Conservation (phyloP, 2,888 invertebrate species). For the Lithosia quadra region DNA sequence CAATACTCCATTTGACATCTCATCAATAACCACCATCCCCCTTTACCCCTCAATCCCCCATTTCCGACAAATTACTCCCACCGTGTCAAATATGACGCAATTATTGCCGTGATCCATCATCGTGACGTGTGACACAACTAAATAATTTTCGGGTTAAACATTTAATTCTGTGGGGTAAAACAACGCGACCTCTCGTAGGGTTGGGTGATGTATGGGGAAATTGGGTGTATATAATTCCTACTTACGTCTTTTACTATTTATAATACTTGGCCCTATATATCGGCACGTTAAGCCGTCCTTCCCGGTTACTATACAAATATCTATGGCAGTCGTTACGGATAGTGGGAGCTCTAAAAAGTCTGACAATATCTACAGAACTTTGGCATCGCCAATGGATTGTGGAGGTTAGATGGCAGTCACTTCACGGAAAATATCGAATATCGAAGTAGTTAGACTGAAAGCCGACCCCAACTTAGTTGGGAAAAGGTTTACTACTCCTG, state of each 20-base stretch:
- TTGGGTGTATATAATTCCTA: background rate
- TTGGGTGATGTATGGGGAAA: slow-evolving; percentile 39
- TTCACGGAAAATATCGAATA: too few relatives aligned
- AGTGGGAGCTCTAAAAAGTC: too few relatives aligned
- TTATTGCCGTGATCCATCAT: slow-evolving; percentile 84
- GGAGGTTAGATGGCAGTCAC: too few relatives aligned
- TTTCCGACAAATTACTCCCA: slow-evolving; percentile 72
- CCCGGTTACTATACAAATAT: too few relatives aligned
- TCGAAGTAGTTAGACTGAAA: too few relatives aligned
- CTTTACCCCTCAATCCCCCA: slow-evolving; percentile 44
- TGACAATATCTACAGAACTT: too few relatives aligned
- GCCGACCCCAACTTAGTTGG: too few relatives aligned
- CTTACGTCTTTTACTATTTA: background rate
- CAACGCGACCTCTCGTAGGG: slow-evolving; percentile 46
- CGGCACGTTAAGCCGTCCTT: too few relatives aligned
- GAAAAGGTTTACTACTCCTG: too few relatives aligned
- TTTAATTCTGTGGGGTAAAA: slow-evolving; percentile 56
- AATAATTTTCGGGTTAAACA: slow-evolving; percentile 76
- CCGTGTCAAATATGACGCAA: slow-evolving; percentile 76
- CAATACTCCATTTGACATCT: slow-evolving; percentile 58
- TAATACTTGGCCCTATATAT: background rate
- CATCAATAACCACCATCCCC: slow-evolving; percentile 70
- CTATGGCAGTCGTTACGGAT: too few relatives aligned
- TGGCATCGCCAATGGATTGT: too few relatives aligned
- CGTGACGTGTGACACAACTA: slow-evolving; percentile 81